phyloP scores from a whole-genome alignment of 2,113 vertebrate species.

The Colaptes auratus region DNA sequence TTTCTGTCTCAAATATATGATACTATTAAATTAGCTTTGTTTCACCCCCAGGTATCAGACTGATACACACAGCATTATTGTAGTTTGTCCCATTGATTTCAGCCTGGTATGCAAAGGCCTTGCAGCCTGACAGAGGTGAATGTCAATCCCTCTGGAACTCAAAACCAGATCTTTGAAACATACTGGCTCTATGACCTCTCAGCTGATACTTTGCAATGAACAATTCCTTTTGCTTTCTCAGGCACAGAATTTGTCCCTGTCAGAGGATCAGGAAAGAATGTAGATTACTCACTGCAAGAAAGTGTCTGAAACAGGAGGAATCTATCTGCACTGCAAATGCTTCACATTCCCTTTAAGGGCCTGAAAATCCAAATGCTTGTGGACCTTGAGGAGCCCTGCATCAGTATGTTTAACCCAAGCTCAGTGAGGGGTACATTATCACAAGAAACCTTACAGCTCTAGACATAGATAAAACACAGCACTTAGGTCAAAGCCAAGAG shows the following conservation, averaged over 20 bases:
- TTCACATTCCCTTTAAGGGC: background rate
- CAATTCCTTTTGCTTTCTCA: background rate
- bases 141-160: background rate
- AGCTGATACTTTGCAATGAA: background rate
- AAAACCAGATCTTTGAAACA: background rate
- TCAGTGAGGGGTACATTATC: background rate
- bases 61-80: no score
- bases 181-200: background rate
- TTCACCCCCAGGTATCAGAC: background rate
- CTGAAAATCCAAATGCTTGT: background rate
- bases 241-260: background rate
- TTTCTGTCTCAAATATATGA: background rate
- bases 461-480: background rate
- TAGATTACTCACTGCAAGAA: background rate
- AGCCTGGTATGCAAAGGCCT: background rate
- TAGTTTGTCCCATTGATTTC: background rate
- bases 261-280: background rate
- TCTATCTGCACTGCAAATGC: background rate
- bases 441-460: background rate
- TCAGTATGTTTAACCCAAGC: background rate
- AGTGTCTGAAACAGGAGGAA: background rate
- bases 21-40: background rate
- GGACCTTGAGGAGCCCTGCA: background rate
- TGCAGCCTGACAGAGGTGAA: background rate
- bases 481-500: background rate